Evolutionary conservation across 2,888 invertebrate species (phyloP).

Genomic region (Ganaspis brasiliensis): DNA sequence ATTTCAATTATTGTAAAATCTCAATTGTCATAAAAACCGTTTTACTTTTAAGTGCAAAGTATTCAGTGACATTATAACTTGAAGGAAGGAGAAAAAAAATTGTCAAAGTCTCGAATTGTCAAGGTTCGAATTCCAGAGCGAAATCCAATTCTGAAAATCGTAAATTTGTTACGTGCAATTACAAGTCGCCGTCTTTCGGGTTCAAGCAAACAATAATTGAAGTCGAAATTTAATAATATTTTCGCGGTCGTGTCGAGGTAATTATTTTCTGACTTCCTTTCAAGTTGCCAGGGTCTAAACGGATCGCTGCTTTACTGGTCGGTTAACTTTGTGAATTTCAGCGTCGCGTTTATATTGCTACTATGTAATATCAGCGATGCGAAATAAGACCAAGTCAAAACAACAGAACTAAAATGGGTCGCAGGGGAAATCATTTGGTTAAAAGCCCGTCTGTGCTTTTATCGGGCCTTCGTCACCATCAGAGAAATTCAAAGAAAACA

Average conservation of each 20-base stretch:
- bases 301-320: constrained; percentile 37
- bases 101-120: neutral
- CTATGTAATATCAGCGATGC: constrained; percentile 35
- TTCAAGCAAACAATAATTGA: constrained; percentile 24
- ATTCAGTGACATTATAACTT: neutral
- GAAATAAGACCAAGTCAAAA: constrained; percentile 23
- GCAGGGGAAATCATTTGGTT: constrained; percentile 13
- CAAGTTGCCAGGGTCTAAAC: constrained; percentile 24
- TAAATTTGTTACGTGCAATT: constrained; percentile 24
- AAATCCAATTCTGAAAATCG: constrained; percentile 20
- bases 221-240: constrained; percentile 36
- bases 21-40: too few species aligned
- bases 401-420: constrained; percentile 17
- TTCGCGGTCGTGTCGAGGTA: constrained; percentile 9
- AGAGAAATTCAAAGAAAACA: neutral
- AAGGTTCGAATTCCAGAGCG: neutral
- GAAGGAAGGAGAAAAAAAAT: neutral
- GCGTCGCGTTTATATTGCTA: constrained; percentile 21
- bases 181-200: constrained; percentile 5
- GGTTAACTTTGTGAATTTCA: constrained; percentile 35
- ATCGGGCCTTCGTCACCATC: neutral
- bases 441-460: constrained; percentile 22
- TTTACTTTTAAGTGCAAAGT: too few species aligned
- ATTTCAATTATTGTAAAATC: too few species aligned
- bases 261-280: constrained; percentile 34